Evolutionary conservation across 2,888 invertebrate species (phyloP).

Genomic region (Diarsia dahlii): DNA sequence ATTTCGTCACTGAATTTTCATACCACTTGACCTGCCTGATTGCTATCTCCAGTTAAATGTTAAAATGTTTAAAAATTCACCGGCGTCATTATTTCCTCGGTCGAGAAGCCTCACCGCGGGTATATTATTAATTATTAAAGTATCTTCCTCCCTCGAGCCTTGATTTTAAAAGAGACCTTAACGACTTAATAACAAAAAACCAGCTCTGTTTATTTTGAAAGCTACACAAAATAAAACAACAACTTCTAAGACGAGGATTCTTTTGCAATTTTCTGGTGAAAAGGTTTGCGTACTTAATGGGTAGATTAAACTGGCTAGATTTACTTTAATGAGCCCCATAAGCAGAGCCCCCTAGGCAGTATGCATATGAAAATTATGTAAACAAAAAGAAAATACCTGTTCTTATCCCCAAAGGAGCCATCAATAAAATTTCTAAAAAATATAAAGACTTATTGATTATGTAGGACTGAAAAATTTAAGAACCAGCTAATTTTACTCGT

Average conservation of each 20-base stretch:
- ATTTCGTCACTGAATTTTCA: slow-evolving; percentile 51
- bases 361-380: background rate
- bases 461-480: background rate
- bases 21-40: slow-evolving; percentile 68
- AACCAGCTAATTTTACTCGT: background rate
- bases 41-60: slow-evolving; percentile 73
- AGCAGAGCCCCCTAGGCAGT: background rate
- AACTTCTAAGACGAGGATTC: slow-evolving; percentile 49
- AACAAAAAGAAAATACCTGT: background rate
- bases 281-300: slow-evolving; percentile 37
- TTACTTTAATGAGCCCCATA: slow-evolving; percentile 21
- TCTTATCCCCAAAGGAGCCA: background rate
- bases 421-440: background rate
- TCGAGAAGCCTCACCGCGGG: slow-evolving; percentile 72
- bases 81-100: slow-evolving; percentile 75
- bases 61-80: slow-evolving; percentile 79
- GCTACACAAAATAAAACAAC: slow-evolving; percentile 51
- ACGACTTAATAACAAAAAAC: slow-evolving; percentile 73
- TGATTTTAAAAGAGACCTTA: slow-evolving; percentile 76
- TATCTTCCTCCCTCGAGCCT: slow-evolving; percentile 68
- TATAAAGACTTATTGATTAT: background rate
- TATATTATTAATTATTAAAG: slow-evolving; percentile 81
- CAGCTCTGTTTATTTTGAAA: slow-evolving; percentile 50
- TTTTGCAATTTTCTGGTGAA: slow-evolving; percentile 41
- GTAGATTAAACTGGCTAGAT: slow-evolving; percentile 25